These are phyloP conservation scores for Limonius californicus DNA, from an alignment of 1,140 invertebrate genomes.

Conservation along the genomic window DNA sequence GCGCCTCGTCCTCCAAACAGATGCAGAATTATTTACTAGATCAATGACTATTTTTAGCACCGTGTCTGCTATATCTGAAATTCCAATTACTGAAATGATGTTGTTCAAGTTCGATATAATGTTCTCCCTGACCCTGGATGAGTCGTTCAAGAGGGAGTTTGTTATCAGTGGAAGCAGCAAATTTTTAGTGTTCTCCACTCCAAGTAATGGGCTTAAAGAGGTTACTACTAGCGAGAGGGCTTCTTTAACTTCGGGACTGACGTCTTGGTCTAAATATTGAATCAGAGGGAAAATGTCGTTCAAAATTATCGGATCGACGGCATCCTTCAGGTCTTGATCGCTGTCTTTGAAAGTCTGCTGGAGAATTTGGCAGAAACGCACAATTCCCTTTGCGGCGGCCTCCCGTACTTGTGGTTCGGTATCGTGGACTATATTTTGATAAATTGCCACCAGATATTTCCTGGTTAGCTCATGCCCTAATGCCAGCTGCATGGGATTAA, in stretches of 20 bases:
- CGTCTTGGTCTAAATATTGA: constrained; percentile 30
- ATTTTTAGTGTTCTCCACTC: constrained; percentile 30
- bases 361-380: constrained; percentile 32
- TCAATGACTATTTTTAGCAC: constrained; percentile 31
- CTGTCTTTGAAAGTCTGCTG: constrained; percentile 28
- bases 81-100: constrained; percentile 24
- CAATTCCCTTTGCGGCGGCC: constrained; percentile 30
- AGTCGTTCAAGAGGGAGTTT: constrained; percentile 33
- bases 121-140: constrained; percentile 35
- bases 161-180: constrained; percentile 35
- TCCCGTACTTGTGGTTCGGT: constrained; percentile 35
- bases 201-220: constrained; percentile 28
- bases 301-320: constrained; percentile 35
- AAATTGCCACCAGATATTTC: constrained; percentile 28
- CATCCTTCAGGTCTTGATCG: constrained; percentile 18
- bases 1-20: constrained; percentile 39
- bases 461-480: constrained; percentile 25
- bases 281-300: constrained; percentile 37
- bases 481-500: constrained; percentile 31
- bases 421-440: constrained; percentile 33
- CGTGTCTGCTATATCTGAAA: constrained; percentile 21
- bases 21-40: constrained; percentile 32
- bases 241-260: constrained; percentile 31
- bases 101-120: constrained; percentile 36
- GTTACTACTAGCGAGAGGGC: constrained; percentile 35